Evolutionary conservation across 1,140 invertebrate genomes (phyloP).

Genomic region (Calosoma granatense): DNA sequence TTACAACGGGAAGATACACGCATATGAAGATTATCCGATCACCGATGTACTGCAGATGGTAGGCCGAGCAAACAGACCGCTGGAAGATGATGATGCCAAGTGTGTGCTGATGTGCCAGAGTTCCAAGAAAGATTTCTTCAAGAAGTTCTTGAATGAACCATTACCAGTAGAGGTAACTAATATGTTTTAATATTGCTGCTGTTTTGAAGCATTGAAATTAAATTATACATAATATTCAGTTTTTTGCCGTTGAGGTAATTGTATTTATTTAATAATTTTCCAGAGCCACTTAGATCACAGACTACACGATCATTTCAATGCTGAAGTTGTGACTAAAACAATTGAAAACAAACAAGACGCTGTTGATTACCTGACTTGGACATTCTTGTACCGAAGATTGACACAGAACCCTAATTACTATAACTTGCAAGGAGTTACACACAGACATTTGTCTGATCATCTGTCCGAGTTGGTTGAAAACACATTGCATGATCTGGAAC

Average conservation of each 20-base stretch:
- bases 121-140: slow-evolving; percentile 98
- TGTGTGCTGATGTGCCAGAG: slow-evolving; percentile 95
- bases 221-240: too few species aligned
- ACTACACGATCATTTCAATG: slow-evolving; percentile 98
- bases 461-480: slow-evolving; percentile 96
- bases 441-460: slow-evolving; percentile 95
- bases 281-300: slow-evolving; percentile 90
- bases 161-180: slow-evolving; percentile 77
- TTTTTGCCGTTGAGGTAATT: too few species aligned
- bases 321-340: slow-evolving; percentile 98
- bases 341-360: slow-evolving; percentile 99
- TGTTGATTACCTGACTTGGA: slow-evolving; percentile 99
- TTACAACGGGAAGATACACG: slow-evolving; percentile 89
- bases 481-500: slow-evolving; percentile 90
- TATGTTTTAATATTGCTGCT: too few species aligned
- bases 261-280: slow-evolving; percentile 21
- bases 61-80: slow-evolving; percentile 79
- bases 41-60: slow-evolving; percentile 98
- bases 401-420: slow-evolving; percentile 99
- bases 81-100: slow-evolving; percentile 88
- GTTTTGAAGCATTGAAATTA: too few species aligned
- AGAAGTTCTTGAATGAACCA: slow-evolving; percentile 96
- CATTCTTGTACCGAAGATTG: slow-evolving; percentile 91
- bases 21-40: slow-evolving; percentile 96
- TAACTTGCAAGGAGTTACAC: slow-evolving; percentile 92